Evolutionary conservation across 2,113 vertebrate species (phyloP).

Genomic region (Melanostigma gelatinosum): DNA sequence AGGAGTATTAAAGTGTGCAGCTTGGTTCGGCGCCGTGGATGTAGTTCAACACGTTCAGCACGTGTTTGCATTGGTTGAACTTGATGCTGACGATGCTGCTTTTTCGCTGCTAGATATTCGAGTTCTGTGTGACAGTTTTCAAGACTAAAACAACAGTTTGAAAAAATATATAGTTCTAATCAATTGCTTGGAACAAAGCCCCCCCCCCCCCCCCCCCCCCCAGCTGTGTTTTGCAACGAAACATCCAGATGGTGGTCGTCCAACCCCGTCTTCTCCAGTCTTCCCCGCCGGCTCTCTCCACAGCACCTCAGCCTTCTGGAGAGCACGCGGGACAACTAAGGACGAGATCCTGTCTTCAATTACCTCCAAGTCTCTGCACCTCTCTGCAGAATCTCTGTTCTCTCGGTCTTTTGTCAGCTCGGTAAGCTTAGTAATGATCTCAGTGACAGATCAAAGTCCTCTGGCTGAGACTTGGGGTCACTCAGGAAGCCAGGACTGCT

Average conservation of each 20-base stretch:
- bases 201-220: background rate
- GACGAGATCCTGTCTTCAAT: slow-evolving; percentile 58
- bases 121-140: no score
- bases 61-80: no score
- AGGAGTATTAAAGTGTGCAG: background rate
- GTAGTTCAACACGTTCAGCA: no score
- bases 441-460: slow-evolving; percentile 62
- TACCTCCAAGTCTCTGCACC: slow-evolving; percentile 44
- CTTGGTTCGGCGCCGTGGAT: background rate
- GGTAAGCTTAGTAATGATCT: slow-evolving; percentile 59
- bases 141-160: no score
- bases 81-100: background rate
- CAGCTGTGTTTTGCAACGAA: slow-evolving; percentile 37
- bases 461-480: slow-evolving; percentile 48
- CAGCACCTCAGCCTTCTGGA: slow-evolving; percentile 31
- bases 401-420: slow-evolving; percentile 49
- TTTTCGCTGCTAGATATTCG: no score
- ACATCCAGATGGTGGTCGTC: slow-evolving; percentile 8
- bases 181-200: background rate
- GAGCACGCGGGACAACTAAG: slow-evolving; percentile 38
- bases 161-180: no score
- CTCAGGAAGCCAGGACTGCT: slow-evolving; percentile 52
- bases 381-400: slow-evolving; percentile 35
- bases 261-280: slow-evolving; percentile 31
- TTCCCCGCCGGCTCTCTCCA: slow-evolving; percentile 14